These are phyloP conservation scores for Hypothenemus hampei DNA, from an alignment of 1,140 invertebrate species.

Conservation along the genomic window DNA sequence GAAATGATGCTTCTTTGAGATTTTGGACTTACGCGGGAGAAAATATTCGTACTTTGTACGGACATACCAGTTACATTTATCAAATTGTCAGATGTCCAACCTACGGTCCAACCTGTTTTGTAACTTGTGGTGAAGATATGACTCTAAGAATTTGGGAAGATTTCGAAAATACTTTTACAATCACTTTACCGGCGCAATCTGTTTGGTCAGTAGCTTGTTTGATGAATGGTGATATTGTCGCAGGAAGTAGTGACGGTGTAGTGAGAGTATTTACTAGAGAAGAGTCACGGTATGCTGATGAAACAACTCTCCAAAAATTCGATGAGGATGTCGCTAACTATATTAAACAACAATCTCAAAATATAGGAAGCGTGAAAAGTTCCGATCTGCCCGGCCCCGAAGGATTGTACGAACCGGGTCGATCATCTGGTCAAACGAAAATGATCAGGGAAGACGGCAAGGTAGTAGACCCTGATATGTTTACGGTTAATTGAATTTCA, in stretches of 20 bases:
- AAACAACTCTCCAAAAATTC: conserved; percentile 58
- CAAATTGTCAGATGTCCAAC: conserved; percentile 60
- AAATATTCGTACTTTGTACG: conserved; percentile 71
- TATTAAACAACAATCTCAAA: conserved; percentile 53
- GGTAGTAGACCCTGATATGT: conserved; percentile 27
- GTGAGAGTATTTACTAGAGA: conserved; percentile 79
- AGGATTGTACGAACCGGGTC: conserved; percentile 70
- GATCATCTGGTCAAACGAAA: conserved; percentile 78
- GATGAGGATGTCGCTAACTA: conserved; percentile 65
- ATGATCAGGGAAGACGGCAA: conserved; percentile 66
- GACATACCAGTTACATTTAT: conserved; percentile 78
- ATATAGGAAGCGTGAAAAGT: conserved; percentile 78
- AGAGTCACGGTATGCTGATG: conserved; percentile 60
- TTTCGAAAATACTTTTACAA: conserved; percentile 59
- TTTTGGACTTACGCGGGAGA: conserved; percentile 76
- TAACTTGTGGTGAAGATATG: conserved; percentile 81
- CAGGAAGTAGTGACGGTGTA: conserved; percentile 79
- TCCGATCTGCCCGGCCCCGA: conserved; percentile 77
- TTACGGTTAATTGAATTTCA: background rate
- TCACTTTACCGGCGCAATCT: conserved; percentile 77
- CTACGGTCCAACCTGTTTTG: conserved; percentile 56
- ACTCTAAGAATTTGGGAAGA: conserved; percentile 79
- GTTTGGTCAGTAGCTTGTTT: conserved; percentile 83
- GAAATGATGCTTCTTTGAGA: conserved; percentile 84
- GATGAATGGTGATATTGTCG: conserved; percentile 84